Base-by-base conservation (phyloP, 2,113 vertebrate species). In the Neodon shergylaensis region DNA sequence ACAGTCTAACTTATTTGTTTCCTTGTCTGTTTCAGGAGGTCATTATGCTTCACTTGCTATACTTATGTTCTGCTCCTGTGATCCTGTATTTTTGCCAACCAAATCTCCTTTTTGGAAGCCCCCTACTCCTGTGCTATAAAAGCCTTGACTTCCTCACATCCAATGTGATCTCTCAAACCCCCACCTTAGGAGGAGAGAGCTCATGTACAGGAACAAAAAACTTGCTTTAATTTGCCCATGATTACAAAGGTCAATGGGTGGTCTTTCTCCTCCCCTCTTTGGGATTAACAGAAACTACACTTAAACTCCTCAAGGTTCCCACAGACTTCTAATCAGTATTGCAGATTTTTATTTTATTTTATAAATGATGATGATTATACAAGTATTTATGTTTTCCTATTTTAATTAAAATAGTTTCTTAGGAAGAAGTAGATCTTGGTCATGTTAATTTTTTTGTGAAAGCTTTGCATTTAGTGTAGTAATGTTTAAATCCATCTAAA, bases 401-500 rank as follows among this genome's bases (percentile, higher is more conserved):
- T 31, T 24, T 92, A 63, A 2, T 42, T 12, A 74, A 81, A 91
- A 89, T 76, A 6, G n/a, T 93, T 88, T n/a, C 1, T 79, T 95
- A 76, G 39, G 33, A 58, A 89, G 2, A 58, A 89, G 2, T 94
- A 78, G 4, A 88, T 82, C 61, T 89, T 77, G 0, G 77, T 1
- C 70, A 28, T 61, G 10, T 68, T 91, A 79, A 72, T 74, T 76
- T 92, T 79, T 92, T 94, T 94, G 70, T n/a, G 47, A 91, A 88
- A 89, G 2, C 0, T 36, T 76, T 89, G 33, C 4, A 72, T 49
- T 93, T 88, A 61, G 44, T 77, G 4, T 19, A 0, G 1, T 68
- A 4, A 14, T 92, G 22, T 65, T 90, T 88, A 91, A 73, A 78
- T 52, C 92, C 92, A 65, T 94, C 11, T 49, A 2, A 63, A 63